These are phyloP conservation scores for Brachyhypopomus occidentalis DNA, from an alignment of 2,113 vertebrate species.

Conservation along the genomic window DNA sequence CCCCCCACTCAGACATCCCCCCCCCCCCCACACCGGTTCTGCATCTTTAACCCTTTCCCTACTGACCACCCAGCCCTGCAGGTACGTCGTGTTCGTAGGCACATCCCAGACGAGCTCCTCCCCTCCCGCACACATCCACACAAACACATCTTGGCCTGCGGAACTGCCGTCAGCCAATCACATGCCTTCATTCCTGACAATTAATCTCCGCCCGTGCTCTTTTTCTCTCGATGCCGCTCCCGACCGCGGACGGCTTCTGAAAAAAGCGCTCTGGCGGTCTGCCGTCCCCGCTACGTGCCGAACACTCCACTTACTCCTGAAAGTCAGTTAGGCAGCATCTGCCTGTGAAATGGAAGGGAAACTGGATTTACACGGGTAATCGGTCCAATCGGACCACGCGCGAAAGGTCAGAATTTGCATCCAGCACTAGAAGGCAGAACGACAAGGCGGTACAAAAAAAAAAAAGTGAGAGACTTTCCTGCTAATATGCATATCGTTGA, in stretches of 20 bases:
- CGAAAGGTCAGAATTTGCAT: conserved; percentile 69
- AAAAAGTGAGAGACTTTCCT: conserved; percentile 55
- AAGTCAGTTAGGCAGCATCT: conserved; percentile 62
- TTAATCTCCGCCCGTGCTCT: conserved; percentile 21
- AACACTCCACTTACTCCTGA: conserved; percentile 28
- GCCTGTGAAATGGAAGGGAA: conserved; percentile 57
- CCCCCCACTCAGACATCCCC: too few species aligned
- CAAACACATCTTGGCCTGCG: background rate
- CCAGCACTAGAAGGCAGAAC: conserved; percentile 33
- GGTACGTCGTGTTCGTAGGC: background rate
- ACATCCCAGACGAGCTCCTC: background rate
- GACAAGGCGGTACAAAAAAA: background rate
- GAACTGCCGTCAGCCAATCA: background rate
- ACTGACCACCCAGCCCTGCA: background rate
- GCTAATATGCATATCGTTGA: conserved; percentile 65
- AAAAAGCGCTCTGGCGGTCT: background rate
- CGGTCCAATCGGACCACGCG: conserved; percentile 51
- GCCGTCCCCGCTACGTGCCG: conserved; percentile 32
- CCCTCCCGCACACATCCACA: background rate
- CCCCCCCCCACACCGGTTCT: background rate
- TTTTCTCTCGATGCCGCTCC: background rate
- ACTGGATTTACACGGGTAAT: conserved; percentile 57
- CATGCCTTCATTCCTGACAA: conserved; percentile 12
- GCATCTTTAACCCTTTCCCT: background rate
- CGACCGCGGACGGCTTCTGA: too few species aligned